Base-by-base conservation (phyloP, 2,888 invertebrate species). In the Chymomyza fuscimana region DNA sequence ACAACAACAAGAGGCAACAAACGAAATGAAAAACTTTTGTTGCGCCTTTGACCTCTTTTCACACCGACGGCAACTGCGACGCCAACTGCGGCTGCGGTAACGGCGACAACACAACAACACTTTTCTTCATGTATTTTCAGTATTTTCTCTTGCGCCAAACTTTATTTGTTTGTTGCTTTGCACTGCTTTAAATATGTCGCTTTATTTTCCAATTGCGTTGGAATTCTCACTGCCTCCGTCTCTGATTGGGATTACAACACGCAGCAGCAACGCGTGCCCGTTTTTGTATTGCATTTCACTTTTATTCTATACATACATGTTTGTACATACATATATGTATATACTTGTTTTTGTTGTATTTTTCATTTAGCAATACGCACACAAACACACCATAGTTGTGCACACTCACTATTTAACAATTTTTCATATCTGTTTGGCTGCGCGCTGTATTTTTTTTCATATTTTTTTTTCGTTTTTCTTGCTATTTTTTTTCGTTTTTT, bases 41-140 rank as follows among this genome's bases (percentile, higher is more conserved):
- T 88, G 88, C 85, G 85, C 88, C 88, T 85, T 85, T 85, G 85
- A 85, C 85, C 85, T 88, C 88, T 88, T 85, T 85, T 85, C 73
- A 86, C 86, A 72, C 79, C 63, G 62, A 75, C 54, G 50, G 63
- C 63, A 25, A 22, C 59, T 51, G 40, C 62, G 52, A 63, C 46
- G 59, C 60, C 67, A 69, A 72, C 79, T 73, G 69, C 60, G 73
- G 69, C 79, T 25, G 65, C 56, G 62, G 12, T 56, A 12, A 67
- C 19, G 70, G 22, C 58, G 56, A 50, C 65, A 10, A 56, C 22
- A 58, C 73, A 72, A 79, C 69, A 79, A 77, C 70, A 72, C 69
- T 79, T 32, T 32, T 32, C 32, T 7, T 5, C 32, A 7, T 1
- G 69, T 76, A 64, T 73, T 65, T 71, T 29, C 60, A 29, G 66